Base-by-base conservation (phyloP, 2,797 vertebrate species). In the Pyrocephalus nanus region DNA sequence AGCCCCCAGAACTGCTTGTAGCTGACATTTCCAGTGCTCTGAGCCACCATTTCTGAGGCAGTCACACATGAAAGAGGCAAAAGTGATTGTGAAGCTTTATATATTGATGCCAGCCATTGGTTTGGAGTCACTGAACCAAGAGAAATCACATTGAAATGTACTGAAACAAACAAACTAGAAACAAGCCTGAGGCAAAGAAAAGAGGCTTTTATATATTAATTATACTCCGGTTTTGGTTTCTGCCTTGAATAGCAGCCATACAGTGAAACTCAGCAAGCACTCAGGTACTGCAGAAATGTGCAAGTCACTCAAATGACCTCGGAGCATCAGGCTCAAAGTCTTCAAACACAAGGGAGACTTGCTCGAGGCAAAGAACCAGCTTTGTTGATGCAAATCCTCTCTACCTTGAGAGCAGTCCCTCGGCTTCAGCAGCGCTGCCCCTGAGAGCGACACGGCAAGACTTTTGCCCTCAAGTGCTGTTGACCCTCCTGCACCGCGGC, bases 91-190 rank as follows among this genome's bases (percentile, higher is more conserved):
- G 2, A 43, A 62, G 94, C 94, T 87, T 90, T 74, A 72, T 84
- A 29, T 81, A 96, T 82, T 94, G 92, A 96, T 95, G 93, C 83
- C 89, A 96, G 93, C 82, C 96, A 90, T 78, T 95, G 84, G 85
- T 93, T 95, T 93, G 91, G 67, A 91, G 78, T 93, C 95, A 96
- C 70, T n/a, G 86, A 87, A 94, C 90, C 88, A 91, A 87, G 43
- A 95, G 58, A 96, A 94, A 89, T 65, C 97, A 87, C 91, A 73
- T 48, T 82, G 90, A 95, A 87, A 93, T 64, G 67, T 92, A 90
- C 91, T 87, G 95, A 95, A 95, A 96, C 87, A 76, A 96, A 95
- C 77, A 92, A 78, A 96, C 92, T 53, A 93, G 78, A 94, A 97
- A 80, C 73, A 95, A 61, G 84, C 81, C 79, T 50, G 74, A 90